These are phyloP conservation scores for Odocoileus hemionus DNA, from an alignment of 2,113 vertebrate genomes.

Conservation along the genomic window DNA sequence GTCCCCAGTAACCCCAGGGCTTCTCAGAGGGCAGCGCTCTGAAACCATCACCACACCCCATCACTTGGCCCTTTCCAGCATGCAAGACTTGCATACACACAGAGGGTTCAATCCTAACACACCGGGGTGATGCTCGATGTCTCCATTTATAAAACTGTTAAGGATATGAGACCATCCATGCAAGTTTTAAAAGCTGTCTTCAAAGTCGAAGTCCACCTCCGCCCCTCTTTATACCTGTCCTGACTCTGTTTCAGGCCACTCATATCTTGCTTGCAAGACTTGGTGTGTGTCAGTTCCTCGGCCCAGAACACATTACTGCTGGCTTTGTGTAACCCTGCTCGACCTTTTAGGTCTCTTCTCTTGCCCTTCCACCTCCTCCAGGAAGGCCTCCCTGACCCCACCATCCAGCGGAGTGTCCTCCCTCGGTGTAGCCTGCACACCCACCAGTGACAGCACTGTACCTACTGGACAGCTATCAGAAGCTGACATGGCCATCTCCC, in stretches of 20 bases:
- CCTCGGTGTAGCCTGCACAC: neutral
- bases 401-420: neutral
- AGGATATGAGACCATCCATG: neutral
- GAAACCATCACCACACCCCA: neutral
- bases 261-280: neutral
- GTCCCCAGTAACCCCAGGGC: neutral
- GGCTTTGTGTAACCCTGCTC: neutral
- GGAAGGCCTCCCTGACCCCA: neutral
- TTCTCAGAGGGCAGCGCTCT: neutral
- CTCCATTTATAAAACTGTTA: neutral
- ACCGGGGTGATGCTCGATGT: rapidly evolving
- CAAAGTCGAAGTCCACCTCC: no score
- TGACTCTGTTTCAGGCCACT: no score
- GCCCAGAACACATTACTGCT: neutral
- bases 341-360: neutral
- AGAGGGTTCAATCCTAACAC: rapidly evolving
- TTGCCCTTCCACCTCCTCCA: neutral
- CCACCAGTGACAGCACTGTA: neutral
- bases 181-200: neutral
- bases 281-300: neutral
- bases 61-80: neutral
- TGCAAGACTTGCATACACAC: rapidly evolving
- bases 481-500: neutral
- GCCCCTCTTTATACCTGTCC: neutral
- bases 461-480: neutral